Evolutionary conservation across 2,797 vertebrate species (phyloP).

Genomic region (Neomorphus geoffroyi): DNA sequence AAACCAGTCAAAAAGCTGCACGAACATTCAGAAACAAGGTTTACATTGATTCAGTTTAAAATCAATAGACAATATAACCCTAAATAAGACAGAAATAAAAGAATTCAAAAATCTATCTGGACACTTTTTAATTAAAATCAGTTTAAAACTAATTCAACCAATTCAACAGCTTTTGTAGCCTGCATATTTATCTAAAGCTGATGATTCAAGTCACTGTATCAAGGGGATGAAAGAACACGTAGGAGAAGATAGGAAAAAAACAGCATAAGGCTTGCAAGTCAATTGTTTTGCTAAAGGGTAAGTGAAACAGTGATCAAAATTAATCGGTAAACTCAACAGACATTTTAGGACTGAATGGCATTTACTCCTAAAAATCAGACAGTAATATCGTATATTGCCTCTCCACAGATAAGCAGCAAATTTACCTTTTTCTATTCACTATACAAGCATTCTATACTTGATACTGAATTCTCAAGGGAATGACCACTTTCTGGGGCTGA

Average conservation of each 20-base stretch:
- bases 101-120: neutral
- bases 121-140: constrained; percentile 41
- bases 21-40: neutral
- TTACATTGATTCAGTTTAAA: constrained; percentile 27
- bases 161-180: neutral
- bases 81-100: constrained; percentile 3
- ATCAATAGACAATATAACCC: constrained; percentile 15
- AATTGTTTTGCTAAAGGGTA: neutral
- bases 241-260: neutral
- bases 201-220: neutral
- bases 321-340: neutral
- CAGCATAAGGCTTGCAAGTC: neutral
- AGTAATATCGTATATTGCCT: neutral
- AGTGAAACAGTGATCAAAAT: neutral
- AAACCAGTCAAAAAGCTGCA: neutral
- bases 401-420: neutral
- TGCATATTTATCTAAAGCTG: neutral
- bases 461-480: neutral
- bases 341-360: neutral
- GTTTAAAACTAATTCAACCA: constrained; percentile 13
- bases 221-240: neutral
- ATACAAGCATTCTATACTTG: neutral
- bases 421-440: neutral
- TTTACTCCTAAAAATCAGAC: neutral
- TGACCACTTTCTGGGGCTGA: neutral